Evolutionary conservation across 1,140 invertebrate genomes (phyloP).

Genomic region (Psix sp.): DNA sequence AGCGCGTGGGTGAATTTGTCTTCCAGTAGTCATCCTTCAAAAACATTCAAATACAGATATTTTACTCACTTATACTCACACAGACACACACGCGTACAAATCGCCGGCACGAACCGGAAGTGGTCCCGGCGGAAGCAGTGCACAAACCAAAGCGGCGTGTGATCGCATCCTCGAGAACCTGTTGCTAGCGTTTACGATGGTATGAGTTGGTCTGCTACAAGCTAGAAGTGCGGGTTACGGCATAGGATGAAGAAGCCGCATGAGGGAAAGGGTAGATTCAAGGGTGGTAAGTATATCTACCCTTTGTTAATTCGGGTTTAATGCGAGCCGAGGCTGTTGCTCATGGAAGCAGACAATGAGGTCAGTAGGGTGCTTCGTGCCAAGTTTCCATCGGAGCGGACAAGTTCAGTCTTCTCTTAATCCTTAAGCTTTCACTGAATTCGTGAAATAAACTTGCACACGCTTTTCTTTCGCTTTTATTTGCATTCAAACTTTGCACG

Average conservation of each 20-base stretch:
- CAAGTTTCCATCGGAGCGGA: constrained; percentile 68
- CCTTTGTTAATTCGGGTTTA: constrained; percentile 71
- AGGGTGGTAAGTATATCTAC: constrained; percentile 66
- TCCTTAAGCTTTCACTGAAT: constrained; percentile 34
- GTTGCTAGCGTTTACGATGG: constrained; percentile 62
- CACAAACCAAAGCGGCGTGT: constrained; percentile 58
- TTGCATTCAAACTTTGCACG: no score
- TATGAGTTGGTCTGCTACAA: constrained; percentile 61
- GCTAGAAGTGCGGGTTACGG: constrained; percentile 63
- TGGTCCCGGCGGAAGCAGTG: constrained; percentile 51
- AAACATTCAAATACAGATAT: no score
- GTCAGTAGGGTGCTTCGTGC: constrained; percentile 71
- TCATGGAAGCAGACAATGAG: constrained; percentile 67
- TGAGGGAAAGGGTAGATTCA: constrained; percentile 49
- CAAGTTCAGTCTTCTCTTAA: constrained; percentile 68
- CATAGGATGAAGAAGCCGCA: constrained; percentile 42
- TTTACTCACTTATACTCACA: constrained; percentile 23
- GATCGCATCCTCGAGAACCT: constrained; percentile 68
- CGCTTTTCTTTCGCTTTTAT: constrained; percentile 2
- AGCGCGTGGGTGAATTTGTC: no score
- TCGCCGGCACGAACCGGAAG: constrained; percentile 58
- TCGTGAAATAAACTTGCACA: constrained; percentile 17
- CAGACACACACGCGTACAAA: constrained; percentile 32
- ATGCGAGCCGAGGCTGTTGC: constrained; percentile 63
- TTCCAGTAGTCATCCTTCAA: no score